Base-by-base conservation (phyloP, 1,140 invertebrate genomes). In the Brachionus calyciflorus region DNA sequence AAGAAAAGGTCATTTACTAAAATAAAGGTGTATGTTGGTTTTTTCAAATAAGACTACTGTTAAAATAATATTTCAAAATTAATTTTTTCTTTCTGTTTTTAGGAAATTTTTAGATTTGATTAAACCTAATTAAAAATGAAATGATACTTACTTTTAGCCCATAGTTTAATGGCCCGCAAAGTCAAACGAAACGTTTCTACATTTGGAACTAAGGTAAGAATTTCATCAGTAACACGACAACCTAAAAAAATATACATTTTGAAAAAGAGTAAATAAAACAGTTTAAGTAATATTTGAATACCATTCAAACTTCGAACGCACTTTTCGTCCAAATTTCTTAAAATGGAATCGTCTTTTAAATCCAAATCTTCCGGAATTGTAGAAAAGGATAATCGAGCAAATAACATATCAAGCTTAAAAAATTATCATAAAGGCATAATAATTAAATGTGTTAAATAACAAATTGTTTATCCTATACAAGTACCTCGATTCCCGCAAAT, bases 191-290 rank as follows among this genome's bases (percentile, higher is more conserved):
- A 99, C 84, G 91, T 93, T 82, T 96, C 91, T 80, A 92, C 92
- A 83, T 97, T 92, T 30, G 97, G 96, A 79, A 99, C 96, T 48
- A 98, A 86, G 73, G 92, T 89, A 6, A 99, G 84, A 82, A 99
- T 99, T 86, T 98, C 95, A 86, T 99, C 96, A 0, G 97, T 99
- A 0, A 99, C 97, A 76, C 96, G 88, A 82, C 94, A 98, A 65
- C 69, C 65, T 70, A 14, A 17, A n/a, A 37, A 2, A 19, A 30
- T 28, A 5, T 51, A 6, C 3, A 51, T 51, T 51, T n/a, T n/a
- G n/a, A 49, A 49, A 28, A 37, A 68, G 3, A 1, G 17, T 70
- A 69, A 12, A 40, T 41, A 26, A 0, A 48, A 44, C 17, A 4
- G 3, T 0, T 24, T 0, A 9, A 24, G 17, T 69, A 41, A 21